phyloP scores from a whole-genome alignment of 30 jellyfish, hydroid and myxozoan genomes.

The Cassiopea andromeda region DNA sequence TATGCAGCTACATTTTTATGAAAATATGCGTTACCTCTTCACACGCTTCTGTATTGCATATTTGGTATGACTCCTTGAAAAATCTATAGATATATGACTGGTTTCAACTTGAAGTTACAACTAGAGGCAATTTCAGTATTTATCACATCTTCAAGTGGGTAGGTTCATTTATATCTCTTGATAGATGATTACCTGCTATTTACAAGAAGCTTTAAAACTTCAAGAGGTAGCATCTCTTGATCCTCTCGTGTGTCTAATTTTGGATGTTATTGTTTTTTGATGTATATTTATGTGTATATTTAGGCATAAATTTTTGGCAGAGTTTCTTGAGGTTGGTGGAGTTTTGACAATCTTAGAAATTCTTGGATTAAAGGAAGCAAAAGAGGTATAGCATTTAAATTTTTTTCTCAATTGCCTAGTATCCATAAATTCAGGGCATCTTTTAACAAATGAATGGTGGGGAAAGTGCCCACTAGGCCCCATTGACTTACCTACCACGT shows the following conservation, averaged over 20 bases:
- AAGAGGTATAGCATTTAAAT: conserved; percentile 39
- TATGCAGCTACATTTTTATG: too few relatives aligned
- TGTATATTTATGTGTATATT: background rate
- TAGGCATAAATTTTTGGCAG: conserved; percentile 85
- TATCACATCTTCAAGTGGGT: conserved; percentile 88
- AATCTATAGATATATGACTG: conserved; percentile 76
- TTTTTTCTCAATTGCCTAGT: too few relatives aligned
- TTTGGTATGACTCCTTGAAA: background rate
- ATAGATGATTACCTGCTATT: too few relatives aligned
- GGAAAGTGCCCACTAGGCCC: too few relatives aligned
- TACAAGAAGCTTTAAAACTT: too few relatives aligned
- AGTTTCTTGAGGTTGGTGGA: conserved; percentile 92
- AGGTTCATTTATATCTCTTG: background rate
- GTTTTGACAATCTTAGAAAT: conserved; percentile 78
- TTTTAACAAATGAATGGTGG: too few relatives aligned
- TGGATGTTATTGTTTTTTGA: too few relatives aligned
- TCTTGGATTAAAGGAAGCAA: conserved; percentile 73
- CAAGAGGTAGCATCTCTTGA: too few relatives aligned
- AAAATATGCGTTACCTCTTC: too few relatives aligned
- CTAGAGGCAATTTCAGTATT: conserved; percentile 64
- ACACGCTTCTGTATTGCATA: background rate
- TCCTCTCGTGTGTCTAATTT: too few relatives aligned
- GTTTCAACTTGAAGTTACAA: conserved; percentile 53
- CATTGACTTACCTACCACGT: too few relatives aligned
- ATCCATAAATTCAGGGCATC: too few relatives aligned